Conservation (phyloP, 2,888 invertebrate genomes). For the Odontocolon sp. region DNA sequence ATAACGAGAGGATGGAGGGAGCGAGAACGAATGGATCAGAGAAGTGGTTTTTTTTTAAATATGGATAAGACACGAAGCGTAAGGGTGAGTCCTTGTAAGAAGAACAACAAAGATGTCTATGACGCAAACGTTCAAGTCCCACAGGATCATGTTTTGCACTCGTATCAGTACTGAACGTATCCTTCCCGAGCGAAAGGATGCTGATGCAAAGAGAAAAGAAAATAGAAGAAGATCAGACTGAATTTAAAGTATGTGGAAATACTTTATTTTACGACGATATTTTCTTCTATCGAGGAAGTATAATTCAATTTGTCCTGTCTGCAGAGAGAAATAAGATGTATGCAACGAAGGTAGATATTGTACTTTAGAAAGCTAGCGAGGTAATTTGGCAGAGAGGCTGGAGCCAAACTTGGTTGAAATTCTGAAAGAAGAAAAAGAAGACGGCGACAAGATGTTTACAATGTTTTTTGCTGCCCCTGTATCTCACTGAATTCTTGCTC, state of each 20-base stretch:
- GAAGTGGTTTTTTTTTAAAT: slow-evolving; percentile 76
- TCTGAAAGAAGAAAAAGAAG: background rate
- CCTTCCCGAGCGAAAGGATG: background rate
- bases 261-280: background rate
- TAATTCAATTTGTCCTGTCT: slow-evolving; percentile 19
- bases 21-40: slow-evolving; percentile 71
- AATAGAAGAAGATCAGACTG: background rate
- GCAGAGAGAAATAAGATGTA: background rate
- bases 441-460: background rate
- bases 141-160: background rate
- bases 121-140: background rate
- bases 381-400: background rate
- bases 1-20: slow-evolving; percentile 40
- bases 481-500: background rate
- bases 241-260: background rate
- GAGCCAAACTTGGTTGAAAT: slow-evolving; percentile 20
- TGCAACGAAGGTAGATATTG: background rate
- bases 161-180: background rate
- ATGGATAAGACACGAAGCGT: slow-evolving; percentile 66
- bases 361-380: background rate
- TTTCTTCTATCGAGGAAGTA: background rate
- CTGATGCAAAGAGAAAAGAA: background rate
- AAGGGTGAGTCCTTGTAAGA: slow-evolving; percentile 1
- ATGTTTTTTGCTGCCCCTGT: background rate
- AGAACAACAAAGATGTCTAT: background rate